These are phyloP conservation scores for Nymphalis io DNA, from an alignment of 1,140 invertebrate genomes.

Conservation along the genomic window DNA sequence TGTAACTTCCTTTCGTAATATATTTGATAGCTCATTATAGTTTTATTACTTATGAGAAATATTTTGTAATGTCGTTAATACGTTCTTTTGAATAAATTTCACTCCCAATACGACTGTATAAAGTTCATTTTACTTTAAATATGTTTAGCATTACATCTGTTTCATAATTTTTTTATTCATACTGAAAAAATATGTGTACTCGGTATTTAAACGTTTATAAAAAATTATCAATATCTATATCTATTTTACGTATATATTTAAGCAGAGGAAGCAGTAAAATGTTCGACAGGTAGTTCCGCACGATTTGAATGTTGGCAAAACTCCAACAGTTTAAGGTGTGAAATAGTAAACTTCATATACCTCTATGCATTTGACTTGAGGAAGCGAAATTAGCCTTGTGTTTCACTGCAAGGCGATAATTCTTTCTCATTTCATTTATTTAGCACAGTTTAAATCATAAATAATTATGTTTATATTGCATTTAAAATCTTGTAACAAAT, in stretches of 20 bases:
- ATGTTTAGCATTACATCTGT: not conserved
- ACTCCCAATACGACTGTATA: not conserved
- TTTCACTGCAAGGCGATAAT: not conserved
- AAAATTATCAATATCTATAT: slow-evolving; percentile 7
- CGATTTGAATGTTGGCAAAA: slow-evolving; percentile 42
- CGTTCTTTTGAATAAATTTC: not conserved
- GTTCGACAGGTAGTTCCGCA: slow-evolving; percentile 45
- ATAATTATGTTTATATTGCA: too few species aligned
- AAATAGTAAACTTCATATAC: slow-evolving; percentile 37
- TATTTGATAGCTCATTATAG: not conserved
- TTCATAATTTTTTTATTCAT: not conserved
- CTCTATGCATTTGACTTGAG: slow-evolving; percentile 13
- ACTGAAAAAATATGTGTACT: not conserved
- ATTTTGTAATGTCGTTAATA: not conserved
- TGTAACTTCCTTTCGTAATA: slow-evolving; percentile 24
- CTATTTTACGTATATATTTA: slow-evolving; percentile 8
- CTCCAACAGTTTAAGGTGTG: slow-evolving; percentile 52
- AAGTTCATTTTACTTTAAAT: not conserved
- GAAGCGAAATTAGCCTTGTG: not conserved
- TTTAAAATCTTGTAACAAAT: too few species aligned
- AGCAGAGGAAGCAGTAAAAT: slow-evolving; percentile 38
- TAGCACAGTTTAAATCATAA: too few species aligned
- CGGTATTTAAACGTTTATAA: not conserved
- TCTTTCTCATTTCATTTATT: too few species aligned
- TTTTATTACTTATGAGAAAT: slow-evolving; percentile 3